Evolutionary conservation across 2,113 vertebrate genomes (phyloP).

Genomic region (Pelecanoides urinatrix): DNA sequence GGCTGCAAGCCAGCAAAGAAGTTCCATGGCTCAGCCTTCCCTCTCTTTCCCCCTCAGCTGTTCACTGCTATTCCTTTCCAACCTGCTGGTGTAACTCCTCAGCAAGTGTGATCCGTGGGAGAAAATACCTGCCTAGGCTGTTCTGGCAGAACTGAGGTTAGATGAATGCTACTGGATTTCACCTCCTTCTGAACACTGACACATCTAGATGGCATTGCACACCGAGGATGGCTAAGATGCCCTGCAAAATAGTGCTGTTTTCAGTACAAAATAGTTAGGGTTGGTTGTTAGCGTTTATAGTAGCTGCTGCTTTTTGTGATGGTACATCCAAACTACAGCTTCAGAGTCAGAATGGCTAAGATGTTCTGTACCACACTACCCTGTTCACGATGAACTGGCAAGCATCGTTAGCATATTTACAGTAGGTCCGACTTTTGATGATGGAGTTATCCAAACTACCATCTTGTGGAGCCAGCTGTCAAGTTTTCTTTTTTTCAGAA

Average conservation of each 20-base stretch:
- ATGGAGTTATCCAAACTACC: not conserved
- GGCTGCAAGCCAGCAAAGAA: not conserved
- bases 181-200: not conserved
- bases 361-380: accelerated
- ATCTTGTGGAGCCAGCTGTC: not conserved
- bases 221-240: not conserved
- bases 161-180: not conserved
- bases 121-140: not conserved
- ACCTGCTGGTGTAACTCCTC: not conserved
- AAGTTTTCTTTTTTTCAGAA: not conserved
- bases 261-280: not conserved
- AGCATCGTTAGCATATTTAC: not conserved
- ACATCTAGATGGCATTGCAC: not conserved
- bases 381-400: not conserved
- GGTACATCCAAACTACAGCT: not conserved
- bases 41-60: not conserved
- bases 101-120: not conserved
- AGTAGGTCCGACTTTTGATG: not conserved
- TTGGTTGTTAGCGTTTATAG: not conserved
- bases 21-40: not conserved
- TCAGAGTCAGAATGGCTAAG: not conserved
- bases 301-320: not conserved
- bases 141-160: not conserved
- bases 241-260: not conserved
- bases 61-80: not conserved